These are phyloP conservation scores for Baryphthengus martii DNA, from an alignment of 2,113 vertebrate genomes.

Conservation along the genomic window DNA sequence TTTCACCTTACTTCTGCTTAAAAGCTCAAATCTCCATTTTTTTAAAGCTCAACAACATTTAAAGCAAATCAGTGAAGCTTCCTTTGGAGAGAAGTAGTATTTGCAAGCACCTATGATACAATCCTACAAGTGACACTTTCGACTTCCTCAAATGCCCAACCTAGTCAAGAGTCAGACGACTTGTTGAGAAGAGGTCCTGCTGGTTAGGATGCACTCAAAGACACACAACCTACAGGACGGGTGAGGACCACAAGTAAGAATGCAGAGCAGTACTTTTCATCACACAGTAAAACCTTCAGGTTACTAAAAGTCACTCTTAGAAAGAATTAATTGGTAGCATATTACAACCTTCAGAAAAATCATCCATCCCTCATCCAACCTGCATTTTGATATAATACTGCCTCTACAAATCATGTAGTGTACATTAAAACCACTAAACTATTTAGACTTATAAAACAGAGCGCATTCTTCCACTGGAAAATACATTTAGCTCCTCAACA, in stretches of 20 bases:
- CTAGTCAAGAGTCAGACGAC: neutral
- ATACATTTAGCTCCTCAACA: constrained; percentile 11
- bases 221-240: neutral
- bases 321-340: neutral
- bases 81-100: neutral
- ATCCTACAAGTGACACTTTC: neutral
- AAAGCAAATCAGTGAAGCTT: neutral
- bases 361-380: neutral
- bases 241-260: neutral
- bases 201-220: neutral
- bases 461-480: neutral
- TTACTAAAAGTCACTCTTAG: neutral
- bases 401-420: neutral
- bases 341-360: neutral
- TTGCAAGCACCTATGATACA: neutral
- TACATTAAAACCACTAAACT: neutral
- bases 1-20: neutral
- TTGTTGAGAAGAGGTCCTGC: neutral
- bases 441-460: constrained; percentile 1
- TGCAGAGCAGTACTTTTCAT: neutral
- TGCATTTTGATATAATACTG: neutral
- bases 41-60: neutral
- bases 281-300: neutral
- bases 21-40: neutral
- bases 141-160: neutral